Percentiles rank a stretch among this genome's conserved stretches.
Evolutionary conservation across 1,140 invertebrate species (phyloP).

Genomic region (Trichonephila clavata): DNA sequence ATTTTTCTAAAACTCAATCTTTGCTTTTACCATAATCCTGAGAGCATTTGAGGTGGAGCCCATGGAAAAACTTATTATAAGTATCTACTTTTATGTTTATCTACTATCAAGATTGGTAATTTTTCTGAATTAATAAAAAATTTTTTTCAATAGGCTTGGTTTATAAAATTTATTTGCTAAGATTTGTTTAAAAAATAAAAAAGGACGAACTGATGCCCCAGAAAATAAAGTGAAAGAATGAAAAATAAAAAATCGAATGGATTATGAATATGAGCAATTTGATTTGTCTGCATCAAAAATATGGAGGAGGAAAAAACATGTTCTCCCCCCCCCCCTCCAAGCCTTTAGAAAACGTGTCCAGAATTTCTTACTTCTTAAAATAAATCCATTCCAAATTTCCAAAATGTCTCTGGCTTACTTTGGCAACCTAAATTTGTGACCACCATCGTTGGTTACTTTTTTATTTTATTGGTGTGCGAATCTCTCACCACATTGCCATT

Average conservation of each 20-base stretch:
- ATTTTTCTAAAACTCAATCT: no score
- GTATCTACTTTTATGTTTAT: no score
- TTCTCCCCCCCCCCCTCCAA: no score
- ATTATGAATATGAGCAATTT: background rate
- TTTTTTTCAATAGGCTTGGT: no score
- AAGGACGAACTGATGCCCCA: no score
- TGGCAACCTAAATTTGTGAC: background rate
- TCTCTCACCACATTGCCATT: background rate
- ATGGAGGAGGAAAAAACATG: background rate
- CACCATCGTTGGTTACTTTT: background rate
- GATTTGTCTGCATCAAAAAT: background rate
- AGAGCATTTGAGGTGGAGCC: no score
- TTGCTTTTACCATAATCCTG: no score
- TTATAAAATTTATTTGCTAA: no score
- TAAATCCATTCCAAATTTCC: background rate
- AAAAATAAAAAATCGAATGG: background rate
- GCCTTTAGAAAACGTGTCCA: background rate
- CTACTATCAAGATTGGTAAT: no score
- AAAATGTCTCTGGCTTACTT: background rate
- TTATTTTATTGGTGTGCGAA: background rate
- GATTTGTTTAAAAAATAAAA: no score
- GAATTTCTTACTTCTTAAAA: background rate
- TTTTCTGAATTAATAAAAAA: no score
- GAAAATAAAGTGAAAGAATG: background rate
- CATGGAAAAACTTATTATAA: no score